These are phyloP conservation scores for Callipepla californica DNA, from an alignment of 2,113 vertebrate genomes.

Conservation along the genomic window DNA sequence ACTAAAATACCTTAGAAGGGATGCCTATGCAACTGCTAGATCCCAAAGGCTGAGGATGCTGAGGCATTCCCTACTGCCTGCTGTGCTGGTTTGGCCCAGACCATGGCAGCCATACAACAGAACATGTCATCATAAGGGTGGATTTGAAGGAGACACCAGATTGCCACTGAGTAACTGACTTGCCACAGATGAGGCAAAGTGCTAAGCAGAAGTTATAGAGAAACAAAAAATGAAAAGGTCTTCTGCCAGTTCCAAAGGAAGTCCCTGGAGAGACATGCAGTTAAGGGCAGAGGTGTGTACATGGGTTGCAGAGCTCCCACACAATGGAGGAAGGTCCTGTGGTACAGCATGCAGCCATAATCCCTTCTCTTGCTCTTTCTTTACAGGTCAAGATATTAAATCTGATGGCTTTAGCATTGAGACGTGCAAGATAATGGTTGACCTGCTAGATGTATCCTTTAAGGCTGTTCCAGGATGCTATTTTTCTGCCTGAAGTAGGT, in stretches of 20 bases:
- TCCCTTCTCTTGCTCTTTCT: neutral
- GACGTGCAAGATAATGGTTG: constrained; percentile 89
- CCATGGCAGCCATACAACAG: neutral
- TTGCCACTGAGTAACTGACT: neutral
- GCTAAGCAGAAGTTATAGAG: rapidly evolving
- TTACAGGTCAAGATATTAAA: constrained; percentile 89
- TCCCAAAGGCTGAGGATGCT: neutral
- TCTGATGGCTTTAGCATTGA: constrained; percentile 92
- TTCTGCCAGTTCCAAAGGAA: neutral
- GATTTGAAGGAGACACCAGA: neutral
- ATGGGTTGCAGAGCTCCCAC: neutral
- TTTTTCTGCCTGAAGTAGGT: neutral
- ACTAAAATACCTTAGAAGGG: too few relatives aligned
- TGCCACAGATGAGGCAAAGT: neutral
- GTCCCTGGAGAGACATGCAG: neutral
- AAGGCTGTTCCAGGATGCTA: neutral
- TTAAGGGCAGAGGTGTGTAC: neutral
- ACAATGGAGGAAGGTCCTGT: neutral
- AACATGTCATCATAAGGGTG: neutral
- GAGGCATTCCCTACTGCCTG: neutral
- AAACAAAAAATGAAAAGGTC: neutral
- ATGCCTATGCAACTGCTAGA: neutral
- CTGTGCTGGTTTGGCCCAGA: neutral
- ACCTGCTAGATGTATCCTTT: constrained; percentile 93
- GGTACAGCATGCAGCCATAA: neutral